A percentile compares a stretch with the other conserved stretches of the same genome.
phyloP scores from a whole-genome alignment of 2,888 invertebrate genomes.

The Mermis nigrescens region DNA sequence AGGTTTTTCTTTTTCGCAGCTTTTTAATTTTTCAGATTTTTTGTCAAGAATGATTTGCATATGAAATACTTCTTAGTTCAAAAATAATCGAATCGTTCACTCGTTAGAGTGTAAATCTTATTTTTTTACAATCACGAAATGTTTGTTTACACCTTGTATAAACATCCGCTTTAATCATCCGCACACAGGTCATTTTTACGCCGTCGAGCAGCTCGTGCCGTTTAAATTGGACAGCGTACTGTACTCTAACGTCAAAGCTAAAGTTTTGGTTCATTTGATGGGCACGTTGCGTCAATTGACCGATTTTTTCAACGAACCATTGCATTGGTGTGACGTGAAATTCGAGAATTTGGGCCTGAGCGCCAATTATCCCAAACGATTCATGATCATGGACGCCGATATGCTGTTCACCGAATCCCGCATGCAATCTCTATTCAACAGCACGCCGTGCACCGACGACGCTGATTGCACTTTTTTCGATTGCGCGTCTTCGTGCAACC shows the following conservation, averaged over 20 bases:
- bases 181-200: constrained; percentile 36
- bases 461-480: constrained; percentile 25
- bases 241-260: constrained; percentile 30
- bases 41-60: too few species aligned
- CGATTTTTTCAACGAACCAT: constrained; percentile 32
- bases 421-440: constrained; percentile 20
- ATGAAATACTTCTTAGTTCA: too few species aligned
- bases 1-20: too few species aligned
- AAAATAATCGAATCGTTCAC: too few species aligned
- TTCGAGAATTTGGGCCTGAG: constrained; percentile 33
- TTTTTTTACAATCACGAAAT: too few species aligned
- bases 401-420: constrained; percentile 28
- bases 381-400: constrained; percentile 30
- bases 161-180: too few species aligned
- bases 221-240: constrained; percentile 23
- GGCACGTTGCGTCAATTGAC: constrained; percentile 31
- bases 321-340: constrained; percentile 38
- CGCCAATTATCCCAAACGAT: constrained; percentile 16
- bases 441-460: constrained; percentile 21
- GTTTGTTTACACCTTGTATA: too few species aligned
- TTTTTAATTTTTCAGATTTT: too few species aligned
- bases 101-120: too few species aligned
- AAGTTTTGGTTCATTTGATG: constrained; percentile 33
- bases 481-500: constrained; percentile 21
- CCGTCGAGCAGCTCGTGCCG: constrained; percentile 32